Evolutionary conservation across 2,888 invertebrate species (phyloP), one percentile per base, ranked within the genome.

Genomic region (Syritta pipiens): DNA sequence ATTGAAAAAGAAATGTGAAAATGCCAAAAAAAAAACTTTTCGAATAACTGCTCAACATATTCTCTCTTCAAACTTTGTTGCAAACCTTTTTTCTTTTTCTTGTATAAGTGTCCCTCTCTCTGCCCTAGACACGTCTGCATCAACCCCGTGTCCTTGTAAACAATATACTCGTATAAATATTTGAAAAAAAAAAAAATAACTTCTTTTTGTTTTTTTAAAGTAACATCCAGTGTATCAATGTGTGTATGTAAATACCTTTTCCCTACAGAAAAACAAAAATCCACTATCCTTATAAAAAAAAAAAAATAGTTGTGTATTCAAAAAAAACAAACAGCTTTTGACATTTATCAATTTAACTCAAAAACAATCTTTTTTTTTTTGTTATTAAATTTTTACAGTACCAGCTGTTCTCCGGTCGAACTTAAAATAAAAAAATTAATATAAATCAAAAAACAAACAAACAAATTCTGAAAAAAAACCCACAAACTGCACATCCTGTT

Each of bases 331-430:
- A 71, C 53, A 60, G 32, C 22, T 59, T 59, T 59, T 22, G 17
- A 63, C 32, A 17, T 57, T 88, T 67, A 79, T 81, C 82, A 81
- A 85, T 85, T 83, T 84, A 84, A 85, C 42, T 83, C 81, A 90
- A 89, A 89, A 37, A n/a, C n/a, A n/a, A n/a, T n/a, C n/a, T n/a
- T n/a, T n/a, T n/a, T n/a, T 17, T 84, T 81, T 76, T 83, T 68
- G 68, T 81, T 82, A 53, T 76, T 81, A 81, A 71, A 81, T 84
- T 86, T 90, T 92, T 92, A 88, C 92, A 92, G 92, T 91, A 91
- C 89, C 92, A 92, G 90, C 91, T 92, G 90, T 91, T 92, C 91
- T 91, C 91, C 90, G 91, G 92, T 89, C 91, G 91, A 90, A 90
- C 90, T 86, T 92, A 92, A 90, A 85, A 53, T 83, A 76, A 82